Base-by-base conservation (phyloP, 2,888 invertebrate genomes). In the Hanleya hanleyi region DNA sequence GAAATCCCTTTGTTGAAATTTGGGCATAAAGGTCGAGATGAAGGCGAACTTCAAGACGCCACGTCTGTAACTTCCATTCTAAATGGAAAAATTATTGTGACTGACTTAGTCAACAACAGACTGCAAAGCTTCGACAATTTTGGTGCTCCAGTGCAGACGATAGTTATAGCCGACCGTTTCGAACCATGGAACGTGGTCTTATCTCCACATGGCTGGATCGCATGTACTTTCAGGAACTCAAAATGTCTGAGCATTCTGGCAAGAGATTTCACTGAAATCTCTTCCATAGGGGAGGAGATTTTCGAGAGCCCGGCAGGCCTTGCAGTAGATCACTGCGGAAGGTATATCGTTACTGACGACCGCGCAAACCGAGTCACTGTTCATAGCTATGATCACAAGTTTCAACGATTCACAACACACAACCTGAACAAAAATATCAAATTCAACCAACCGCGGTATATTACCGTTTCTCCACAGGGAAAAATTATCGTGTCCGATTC, bases 361-460 rank as follows among this genome's bases (percentile, higher is more conserved):
- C 88, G 90, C 71, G 87, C 89, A 12, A 89, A 89, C 50, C 81
- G 85, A 51, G 87, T 91, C 26, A 86, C 90, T 4, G 79, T 91
- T 29, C 57, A 57, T 32, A 57, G 7, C 4, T 57, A 22, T 26
- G 32, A 29, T 2, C 2, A 18, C 4, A 32, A 26, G 2, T 29
- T 32, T 22, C 18, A 29, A 15, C 1, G 12, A 22, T 57, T 57
- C 32, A 15, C 29, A 12, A 57, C 57, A 57, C 4, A 57, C 1
- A 22, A 29, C 12, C 26, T 57, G 15, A 29, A 29, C 32, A n/a
- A n/a, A n/a, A n/a, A n/a, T n/a, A n/a, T n/a, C n/a, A 87, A 90
- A 75, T 91, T 92, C 77, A 90, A 90, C 50, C 91, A 91, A 57
- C 92, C 92, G 3, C 90, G 92, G 75, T 92, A 91, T 77, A 90